Evolutionary conservation across 2,113 vertebrate genomes (phyloP).

Genomic region (Dolichallabes microphthalmus): DNA sequence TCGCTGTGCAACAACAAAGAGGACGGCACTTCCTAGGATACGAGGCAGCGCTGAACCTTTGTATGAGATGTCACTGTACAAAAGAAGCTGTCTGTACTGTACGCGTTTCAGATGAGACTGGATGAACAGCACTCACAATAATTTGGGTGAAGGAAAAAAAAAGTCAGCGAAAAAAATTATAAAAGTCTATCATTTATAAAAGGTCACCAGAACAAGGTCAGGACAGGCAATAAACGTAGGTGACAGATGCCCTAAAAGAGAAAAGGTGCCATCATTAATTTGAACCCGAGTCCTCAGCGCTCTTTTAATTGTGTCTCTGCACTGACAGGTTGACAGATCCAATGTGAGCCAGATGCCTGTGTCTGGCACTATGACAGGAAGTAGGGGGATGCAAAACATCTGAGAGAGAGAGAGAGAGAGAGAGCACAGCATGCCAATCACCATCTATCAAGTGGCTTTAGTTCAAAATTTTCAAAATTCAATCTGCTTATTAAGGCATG

Average conservation of each 20-base stretch:
- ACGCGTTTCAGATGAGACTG: slow-evolving; percentile 20
- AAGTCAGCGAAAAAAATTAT: slow-evolving; percentile 30
- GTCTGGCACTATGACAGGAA: slow-evolving; percentile 49
- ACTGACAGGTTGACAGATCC: slow-evolving; percentile 61
- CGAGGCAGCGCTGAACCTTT: slow-evolving; percentile 30
- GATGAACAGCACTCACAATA: not conserved
- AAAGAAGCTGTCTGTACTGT: slow-evolving; percentile 29
- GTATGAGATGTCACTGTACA: slow-evolving; percentile 35
- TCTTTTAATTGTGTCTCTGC: slow-evolving; percentile 59
- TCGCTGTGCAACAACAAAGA: slow-evolving; percentile 42
- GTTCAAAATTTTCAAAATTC: slow-evolving; percentile 71
- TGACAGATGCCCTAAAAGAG: slow-evolving; percentile 37
- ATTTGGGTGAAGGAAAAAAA: slow-evolving; percentile 6
- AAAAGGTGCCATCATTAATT: slow-evolving; percentile 59
- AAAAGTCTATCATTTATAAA: slow-evolving; percentile 25
- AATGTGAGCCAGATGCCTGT: slow-evolving; percentile 46
- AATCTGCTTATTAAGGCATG: slow-evolving; percentile 41
- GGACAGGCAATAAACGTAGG: slow-evolving; percentile 45
- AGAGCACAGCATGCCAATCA: slow-evolving; percentile 53
- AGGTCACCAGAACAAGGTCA: slow-evolving; percentile 55
- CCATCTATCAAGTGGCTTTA: slow-evolving; percentile 52
- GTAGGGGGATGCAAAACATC: slow-evolving; percentile 38
- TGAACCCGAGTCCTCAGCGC: slow-evolving; percentile 44
- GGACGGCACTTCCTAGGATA: not conserved
- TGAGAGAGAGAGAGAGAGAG: slow-evolving; percentile 39